These are phyloP conservation scores for Heteromyza rotundicornis DNA, from an alignment of 2,888 invertebrate species.

Conservation along the genomic window DNA sequence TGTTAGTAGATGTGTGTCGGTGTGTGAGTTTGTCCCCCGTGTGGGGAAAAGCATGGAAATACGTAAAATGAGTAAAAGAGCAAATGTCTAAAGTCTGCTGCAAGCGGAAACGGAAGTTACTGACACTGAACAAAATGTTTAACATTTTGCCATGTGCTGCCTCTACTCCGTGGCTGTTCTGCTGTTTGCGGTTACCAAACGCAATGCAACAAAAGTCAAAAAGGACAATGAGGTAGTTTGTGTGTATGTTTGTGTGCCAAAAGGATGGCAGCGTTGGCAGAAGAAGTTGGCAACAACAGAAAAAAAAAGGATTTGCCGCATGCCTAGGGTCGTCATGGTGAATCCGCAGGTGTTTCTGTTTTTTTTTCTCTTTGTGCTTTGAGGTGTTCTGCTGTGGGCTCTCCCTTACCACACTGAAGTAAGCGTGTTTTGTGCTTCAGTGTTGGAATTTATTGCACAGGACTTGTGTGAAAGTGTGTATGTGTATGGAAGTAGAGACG, in stretches of 20 bases:
- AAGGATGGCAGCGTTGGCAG: slow-evolving; percentile 36
- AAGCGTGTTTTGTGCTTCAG: not conserved
- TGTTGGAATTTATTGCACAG: not conserved
- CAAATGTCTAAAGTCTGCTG: not conserved
- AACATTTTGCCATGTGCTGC: slow-evolving; percentile 46
- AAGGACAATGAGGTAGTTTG: slow-evolving; percentile 43
- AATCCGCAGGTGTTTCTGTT: slow-evolving; percentile 57
- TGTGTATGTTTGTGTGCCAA: slow-evolving; percentile 8
- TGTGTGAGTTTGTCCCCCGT: slow-evolving; percentile 31
- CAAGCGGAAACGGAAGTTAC: slow-evolving; percentile 46
- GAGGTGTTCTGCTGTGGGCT: not conserved
- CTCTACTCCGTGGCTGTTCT: slow-evolving; percentile 24
- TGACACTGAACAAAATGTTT: slow-evolving; percentile 60
- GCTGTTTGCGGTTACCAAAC: slow-evolving; percentile 47
- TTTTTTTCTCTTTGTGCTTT: not conserved
- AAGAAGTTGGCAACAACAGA: slow-evolving; percentile 33
- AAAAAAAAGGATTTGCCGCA: slow-evolving; percentile 26
- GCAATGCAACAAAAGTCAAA: slow-evolving; percentile 49
- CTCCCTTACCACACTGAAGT: not conserved
- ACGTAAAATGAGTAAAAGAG: slow-evolving; percentile 11
- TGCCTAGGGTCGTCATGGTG: slow-evolving; percentile 44
- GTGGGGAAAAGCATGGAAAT: slow-evolving; percentile 30
- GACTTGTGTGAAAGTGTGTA: not conserved
- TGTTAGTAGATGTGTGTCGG: slow-evolving; percentile 11
- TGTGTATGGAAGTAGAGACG: not conserved